Evolutionary conservation across 2,888 invertebrate genomes (phyloP).

Genomic region (Notodonta ziczac): DNA sequence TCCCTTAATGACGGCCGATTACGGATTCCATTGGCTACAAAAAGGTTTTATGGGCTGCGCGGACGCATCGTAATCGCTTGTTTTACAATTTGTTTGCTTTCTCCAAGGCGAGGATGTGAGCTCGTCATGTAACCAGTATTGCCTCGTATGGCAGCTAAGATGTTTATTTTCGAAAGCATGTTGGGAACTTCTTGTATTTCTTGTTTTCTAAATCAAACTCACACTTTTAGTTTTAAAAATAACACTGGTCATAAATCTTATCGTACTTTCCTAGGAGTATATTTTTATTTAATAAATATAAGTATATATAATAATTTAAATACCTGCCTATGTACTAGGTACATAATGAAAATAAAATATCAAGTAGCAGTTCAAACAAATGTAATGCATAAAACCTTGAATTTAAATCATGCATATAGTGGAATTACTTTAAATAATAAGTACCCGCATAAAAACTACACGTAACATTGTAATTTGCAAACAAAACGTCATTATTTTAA

Average conservation of each 20-base stretch:
- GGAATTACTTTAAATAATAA: too few relatives aligned
- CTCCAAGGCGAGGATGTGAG: constrained; percentile 62
- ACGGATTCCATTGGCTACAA: constrained; percentile 23
- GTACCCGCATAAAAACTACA: too few relatives aligned
- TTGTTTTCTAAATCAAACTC: background rate
- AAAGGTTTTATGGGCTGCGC: constrained; percentile 28
- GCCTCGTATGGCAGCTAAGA: constrained; percentile 48
- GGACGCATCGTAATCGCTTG: constrained; percentile 49
- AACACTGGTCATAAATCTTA: background rate
- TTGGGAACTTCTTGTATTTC: constrained; percentile 8
- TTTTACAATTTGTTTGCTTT: constrained; percentile 75
- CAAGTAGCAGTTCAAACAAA: background rate
- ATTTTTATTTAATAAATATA: too few relatives aligned
- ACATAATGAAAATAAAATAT: too few relatives aligned
- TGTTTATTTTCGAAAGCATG: constrained; percentile 51
- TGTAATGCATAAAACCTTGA: background rate
- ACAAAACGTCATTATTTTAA: too few relatives aligned
- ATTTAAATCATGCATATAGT: background rate
- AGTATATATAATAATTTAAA: too few relatives aligned
- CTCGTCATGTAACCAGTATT: constrained; percentile 56
- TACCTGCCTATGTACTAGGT: too few relatives aligned
- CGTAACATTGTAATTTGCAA: too few relatives aligned
- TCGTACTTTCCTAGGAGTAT: background rate
- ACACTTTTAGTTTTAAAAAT: background rate
- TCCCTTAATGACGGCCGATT: constrained; percentile 23